Evolutionary conservation across 2,797 vertebrate species (phyloP).

Genomic region (Buceros bicornis): DNA sequence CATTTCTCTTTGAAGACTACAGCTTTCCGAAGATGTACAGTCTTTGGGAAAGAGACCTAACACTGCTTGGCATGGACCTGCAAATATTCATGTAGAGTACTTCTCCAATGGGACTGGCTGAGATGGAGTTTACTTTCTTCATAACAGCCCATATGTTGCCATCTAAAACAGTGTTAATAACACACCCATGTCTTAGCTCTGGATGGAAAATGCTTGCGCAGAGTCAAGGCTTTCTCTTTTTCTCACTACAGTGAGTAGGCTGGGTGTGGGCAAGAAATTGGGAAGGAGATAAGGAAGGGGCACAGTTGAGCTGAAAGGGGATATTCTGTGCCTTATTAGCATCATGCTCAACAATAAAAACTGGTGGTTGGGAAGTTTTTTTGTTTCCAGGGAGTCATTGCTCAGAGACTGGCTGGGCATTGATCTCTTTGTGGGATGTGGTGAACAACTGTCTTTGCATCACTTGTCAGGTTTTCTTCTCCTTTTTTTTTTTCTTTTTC

Average conservation of each 20-base stretch:
- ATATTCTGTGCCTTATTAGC: background rate
- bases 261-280: background rate
- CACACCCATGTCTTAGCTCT: background rate
- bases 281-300: background rate
- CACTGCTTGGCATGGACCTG: background rate
- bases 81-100: background rate
- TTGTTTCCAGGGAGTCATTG: background rate
- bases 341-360: background rate
- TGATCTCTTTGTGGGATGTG: background rate
- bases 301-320: background rate
- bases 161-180: background rate
- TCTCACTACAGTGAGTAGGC: background rate
- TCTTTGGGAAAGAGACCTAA: background rate
- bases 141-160: background rate
- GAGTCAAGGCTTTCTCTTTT: background rate
- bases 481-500: background rate
- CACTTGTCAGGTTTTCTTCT: too few species aligned
- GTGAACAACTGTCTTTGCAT: background rate
- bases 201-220: background rate
- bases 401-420: background rate
- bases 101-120: background rate
- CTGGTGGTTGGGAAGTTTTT: too few species aligned
- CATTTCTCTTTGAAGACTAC: background rate
- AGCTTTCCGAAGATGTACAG: background rate
- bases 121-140: background rate